phyloP scores from a whole-genome alignment of 1,140 invertebrate genomes.

The Drosophila guanche region DNA sequence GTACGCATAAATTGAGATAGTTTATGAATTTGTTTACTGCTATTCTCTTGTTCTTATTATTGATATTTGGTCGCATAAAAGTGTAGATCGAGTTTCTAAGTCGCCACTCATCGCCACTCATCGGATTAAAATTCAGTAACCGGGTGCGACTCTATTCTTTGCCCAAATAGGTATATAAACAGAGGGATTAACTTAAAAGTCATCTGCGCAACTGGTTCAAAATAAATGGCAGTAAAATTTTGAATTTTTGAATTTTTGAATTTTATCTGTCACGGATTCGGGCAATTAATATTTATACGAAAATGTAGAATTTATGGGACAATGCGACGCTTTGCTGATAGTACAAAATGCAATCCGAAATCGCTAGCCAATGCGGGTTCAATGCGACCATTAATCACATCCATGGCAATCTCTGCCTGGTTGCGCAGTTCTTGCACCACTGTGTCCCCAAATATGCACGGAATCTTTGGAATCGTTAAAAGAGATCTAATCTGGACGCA shows the following conservation, averaged over 20 bases:
- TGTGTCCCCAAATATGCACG: conserved; percentile 1
- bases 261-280: too few species aligned
- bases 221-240: not conserved
- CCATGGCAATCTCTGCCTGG: conserved; percentile 12
- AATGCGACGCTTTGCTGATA: conserved; percentile 29
- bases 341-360: conserved; percentile 8
- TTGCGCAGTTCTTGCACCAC: conserved; percentile 15
- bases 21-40: conserved; percentile 28
- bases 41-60: too few species aligned
- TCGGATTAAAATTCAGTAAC: too few species aligned
- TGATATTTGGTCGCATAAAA: too few species aligned
- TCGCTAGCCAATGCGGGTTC: conserved; percentile 19
- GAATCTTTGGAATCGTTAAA: conserved; percentile 1
- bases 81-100: too few species aligned
- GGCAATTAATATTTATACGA: conserved; percentile 21
- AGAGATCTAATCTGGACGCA: conserved; percentile 19
- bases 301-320: conserved; percentile 33
- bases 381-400: conserved; percentile 39
- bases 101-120: too few species aligned
- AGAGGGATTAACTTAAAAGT: not conserved
- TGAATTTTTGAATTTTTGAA: not conserved
- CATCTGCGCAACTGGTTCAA: not conserved
- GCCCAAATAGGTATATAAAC: too few species aligned
- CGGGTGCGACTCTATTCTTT: too few species aligned
- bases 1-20: conserved; percentile 3